Base-by-base conservation (phyloP, 2,113 vertebrate genomes). In the Apistogramma diplotaenia region DNA sequence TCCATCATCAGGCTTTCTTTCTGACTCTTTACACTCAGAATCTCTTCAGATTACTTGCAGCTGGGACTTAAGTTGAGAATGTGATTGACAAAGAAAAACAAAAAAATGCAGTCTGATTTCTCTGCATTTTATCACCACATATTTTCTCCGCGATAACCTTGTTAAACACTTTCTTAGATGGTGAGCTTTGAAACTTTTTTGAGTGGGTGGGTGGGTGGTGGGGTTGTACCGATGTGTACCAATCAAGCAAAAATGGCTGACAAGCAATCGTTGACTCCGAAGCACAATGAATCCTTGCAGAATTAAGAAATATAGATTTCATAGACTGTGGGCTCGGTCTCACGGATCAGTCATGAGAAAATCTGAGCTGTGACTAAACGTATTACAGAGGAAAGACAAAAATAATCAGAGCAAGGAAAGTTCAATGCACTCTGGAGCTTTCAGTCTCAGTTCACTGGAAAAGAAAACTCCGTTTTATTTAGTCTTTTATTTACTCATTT, bases 1-100 rank as follows among this genome's bases (percentile, higher is more conserved):
- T 90, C 88, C 88, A 88, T 92, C 91, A 85, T 71, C 83, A 74
- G 57, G 31, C 82, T 76, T 75, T 82, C 79, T 74, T 76, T 88
- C 85, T 85, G 76, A 86, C 82, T 85, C 76, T 81, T 90, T 85
- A 86, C 79, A 60, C 78, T 86, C 75, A 77, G 82, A 70, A 92
- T 79, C 84, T 78, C 84, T 75, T 81, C 71, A 84, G 81, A 93
- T 89, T 80, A 91, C 87, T 92, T 87, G 77, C 91, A 90, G 87
- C 87, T 91, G 84, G 61, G 86, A 70, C 57, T 21, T 5, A 13
- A 37, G 67, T 37, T 82, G 79, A 87, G 11, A 40, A 40, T 12
- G 12, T 19, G 29, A 78, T 59, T 43, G 73, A 25, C 12, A 49
- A 61, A 81, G 67, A 21, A 16, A 70, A 31, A 74, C 7, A 61